These are phyloP conservation scores for Arbacia lixula DNA, from an alignment of 53 echinoderm and acorn worm species.

Conservation along the genomic window DNA sequence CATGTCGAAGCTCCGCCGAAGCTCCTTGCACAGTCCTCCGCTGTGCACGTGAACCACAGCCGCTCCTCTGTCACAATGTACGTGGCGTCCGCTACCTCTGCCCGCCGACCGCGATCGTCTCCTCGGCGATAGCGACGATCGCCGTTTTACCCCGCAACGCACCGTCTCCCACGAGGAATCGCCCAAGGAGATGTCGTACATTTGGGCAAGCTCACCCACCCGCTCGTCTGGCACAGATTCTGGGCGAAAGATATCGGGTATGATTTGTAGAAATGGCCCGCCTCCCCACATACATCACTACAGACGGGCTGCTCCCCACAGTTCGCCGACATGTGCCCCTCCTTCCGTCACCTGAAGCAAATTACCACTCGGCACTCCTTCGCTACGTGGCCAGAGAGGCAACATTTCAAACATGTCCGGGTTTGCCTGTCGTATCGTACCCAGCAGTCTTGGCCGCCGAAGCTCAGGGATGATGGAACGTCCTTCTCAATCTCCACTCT, in stretches of 20 bases:
- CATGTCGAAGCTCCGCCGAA: no score
- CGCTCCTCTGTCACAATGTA: background rate
- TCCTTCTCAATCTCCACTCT: background rate
- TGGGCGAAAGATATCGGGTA: background rate
- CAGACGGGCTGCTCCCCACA: background rate
- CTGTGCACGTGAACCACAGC: slow-evolving; percentile 3
- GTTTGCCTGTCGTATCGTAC: slow-evolving; percentile 6
- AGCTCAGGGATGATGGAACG: background rate
- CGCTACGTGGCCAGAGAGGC: background rate
- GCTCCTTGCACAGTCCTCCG: background rate
- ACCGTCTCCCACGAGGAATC: slow-evolving; percentile 5
- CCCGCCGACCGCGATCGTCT: background rate
- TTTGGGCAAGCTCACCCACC: background rate
- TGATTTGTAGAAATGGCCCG: background rate
- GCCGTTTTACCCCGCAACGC: background rate
- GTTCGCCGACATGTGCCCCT: background rate
- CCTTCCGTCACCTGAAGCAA: slow-evolving; percentile 19
- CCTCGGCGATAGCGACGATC: background rate
- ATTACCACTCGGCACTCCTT: background rate
- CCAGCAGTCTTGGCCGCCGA: slow-evolving; percentile 25
- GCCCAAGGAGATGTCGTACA: background rate
- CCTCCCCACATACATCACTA: slow-evolving; percentile 9
- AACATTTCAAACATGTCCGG: slow-evolving; percentile 21
- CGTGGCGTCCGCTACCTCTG: background rate
- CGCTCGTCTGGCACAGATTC: background rate